Evolutionary conservation across 2,888 invertebrate genomes (phyloP), one percentile per base, ranked within the genome.

Genomic region (Erebia aethiops): DNA sequence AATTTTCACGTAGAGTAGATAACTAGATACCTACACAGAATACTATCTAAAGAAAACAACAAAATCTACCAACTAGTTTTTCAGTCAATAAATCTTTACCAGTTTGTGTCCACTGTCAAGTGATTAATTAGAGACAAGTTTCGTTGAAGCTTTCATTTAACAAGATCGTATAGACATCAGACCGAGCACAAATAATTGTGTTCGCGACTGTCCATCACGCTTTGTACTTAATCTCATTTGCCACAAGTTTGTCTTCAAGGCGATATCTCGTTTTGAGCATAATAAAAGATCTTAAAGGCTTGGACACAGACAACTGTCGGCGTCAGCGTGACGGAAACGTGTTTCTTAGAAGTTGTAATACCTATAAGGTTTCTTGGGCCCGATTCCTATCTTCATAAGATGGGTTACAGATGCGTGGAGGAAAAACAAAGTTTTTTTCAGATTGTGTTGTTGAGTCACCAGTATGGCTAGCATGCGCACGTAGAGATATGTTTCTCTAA

Each of bases 251-350:
- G 87, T 87, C 83, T 84, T 88, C 86, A 87, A 90, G 88, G 90
- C 85, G 86, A 89, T 89, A 89, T 89, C 86, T 87, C 83, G 85
- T 83, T 87, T 85, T 78, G 85, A 84, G 84, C 83, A 88, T 87
- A 89, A 89, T 87, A 84, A 88, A 87, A 88, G 87, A 85, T 84
- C 46, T n/a, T 89, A 87, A 46, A 46, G 62, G 46, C 21, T 18
- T 62, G 11, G 14, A 11, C 21, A 49, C 9, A 62, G 9, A 10
- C 8, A 14, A 46, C 13, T 14, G 11, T 13, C 18, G 10, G 4
- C 14, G 13, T 8, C 21, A 56, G 11, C 54, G 54, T 13, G 11
- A 13, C 13, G 7, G n/a, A 4, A 46, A 46, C 11, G 46, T n/a
- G 0, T 16, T n/a, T 52, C 16, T 2, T 7, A 52, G n/a, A 52